A percentile compares a stretch with the other conserved stretches of the same genome.
phyloP scores from a whole-genome alignment of 1,140 invertebrate species.

The Atta colombica region DNA sequence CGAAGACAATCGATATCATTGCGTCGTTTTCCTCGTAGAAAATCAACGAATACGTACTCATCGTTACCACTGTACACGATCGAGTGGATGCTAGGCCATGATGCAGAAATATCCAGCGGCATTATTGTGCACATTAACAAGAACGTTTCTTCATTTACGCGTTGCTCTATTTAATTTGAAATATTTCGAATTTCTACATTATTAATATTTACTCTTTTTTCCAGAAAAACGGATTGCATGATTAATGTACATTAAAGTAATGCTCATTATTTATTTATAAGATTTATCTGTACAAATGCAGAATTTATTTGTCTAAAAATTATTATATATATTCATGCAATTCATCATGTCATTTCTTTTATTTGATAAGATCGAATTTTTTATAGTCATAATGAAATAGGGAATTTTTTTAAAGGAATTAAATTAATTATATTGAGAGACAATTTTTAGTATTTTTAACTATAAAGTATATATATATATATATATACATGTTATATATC shows the following conservation, averaged over 20 bases:
- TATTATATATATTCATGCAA: background rate
- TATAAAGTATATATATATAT: too few species aligned
- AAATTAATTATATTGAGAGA: too few species aligned
- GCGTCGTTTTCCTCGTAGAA: slow-evolving; percentile 46
- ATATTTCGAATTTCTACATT: slow-evolving; percentile 4
- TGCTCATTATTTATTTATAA: background rate
- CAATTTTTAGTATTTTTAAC: too few species aligned
- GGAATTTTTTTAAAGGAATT: too few species aligned
- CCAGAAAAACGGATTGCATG: background rate
- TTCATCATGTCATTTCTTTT: too few species aligned
- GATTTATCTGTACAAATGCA: background rate
- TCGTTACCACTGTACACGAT: background rate
- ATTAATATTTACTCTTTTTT: background rate
- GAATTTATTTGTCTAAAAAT: background rate
- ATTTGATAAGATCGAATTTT: too few species aligned
- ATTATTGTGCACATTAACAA: slow-evolving; percentile 22
- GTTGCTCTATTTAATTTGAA: background rate
- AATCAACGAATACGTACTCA: slow-evolving; percentile 22
- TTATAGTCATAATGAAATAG: too few species aligned
- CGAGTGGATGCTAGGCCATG: background rate
- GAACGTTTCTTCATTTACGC: slow-evolving; percentile 2
- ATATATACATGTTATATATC: too few species aligned
- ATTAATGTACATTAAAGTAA: background rate
- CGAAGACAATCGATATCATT: slow-evolving; percentile 60
- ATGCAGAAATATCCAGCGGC: background rate